Evolutionary conservation across 2,888 invertebrate genomes (phyloP), one percentile per base, ranked within the genome.

Genomic region (Chydorus sphaericus): DNA sequence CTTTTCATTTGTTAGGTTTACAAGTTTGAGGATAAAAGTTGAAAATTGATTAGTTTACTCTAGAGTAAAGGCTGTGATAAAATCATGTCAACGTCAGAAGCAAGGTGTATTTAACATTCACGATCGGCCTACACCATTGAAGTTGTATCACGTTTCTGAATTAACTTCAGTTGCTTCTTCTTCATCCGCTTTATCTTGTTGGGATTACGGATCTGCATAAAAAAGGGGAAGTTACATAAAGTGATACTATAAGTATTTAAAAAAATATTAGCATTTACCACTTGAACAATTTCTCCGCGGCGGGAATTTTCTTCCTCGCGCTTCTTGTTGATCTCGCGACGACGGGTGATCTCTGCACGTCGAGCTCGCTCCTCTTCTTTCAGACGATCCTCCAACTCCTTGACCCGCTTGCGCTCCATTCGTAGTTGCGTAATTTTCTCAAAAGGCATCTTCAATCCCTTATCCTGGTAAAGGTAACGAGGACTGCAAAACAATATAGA

Each of bases 101-200:
- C n/a, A n/a, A n/a, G n/a, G n/a, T n/a, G n/a, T n/a, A n/a, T n/a
- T n/a, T n/a, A n/a, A n/a, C n/a, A n/a, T n/a, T n/a, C n/a, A n/a
- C n/a, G n/a, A n/a, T n/a, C n/a, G n/a, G n/a, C 28, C 8, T 55
- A 50, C 38, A 39, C 53, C 7, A 59, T 38, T 28, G 39, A 55
- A 16, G 54, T 57, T 26, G 59, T 59, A 48, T 62, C 62, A 2
- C 63, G 55, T 53, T 61, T 63, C 57, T 58, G 61, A 28, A 67
- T 62, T 28, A 59, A 52, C 55, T 67, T 60, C 29, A 68, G 57
- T 55, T 66, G 67, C 61, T 69, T 69, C 62, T 67, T 69, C 58
- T 65, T 67, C 67, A 69, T 66, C 51, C 66, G 64, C 63, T 68
- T 69, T 11, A 69, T 63, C 57, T 69, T 69, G 29, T 64, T 63